Base-by-base conservation (phyloP, 2,888 invertebrate species). In the Oegoconia quadripuncta region DNA sequence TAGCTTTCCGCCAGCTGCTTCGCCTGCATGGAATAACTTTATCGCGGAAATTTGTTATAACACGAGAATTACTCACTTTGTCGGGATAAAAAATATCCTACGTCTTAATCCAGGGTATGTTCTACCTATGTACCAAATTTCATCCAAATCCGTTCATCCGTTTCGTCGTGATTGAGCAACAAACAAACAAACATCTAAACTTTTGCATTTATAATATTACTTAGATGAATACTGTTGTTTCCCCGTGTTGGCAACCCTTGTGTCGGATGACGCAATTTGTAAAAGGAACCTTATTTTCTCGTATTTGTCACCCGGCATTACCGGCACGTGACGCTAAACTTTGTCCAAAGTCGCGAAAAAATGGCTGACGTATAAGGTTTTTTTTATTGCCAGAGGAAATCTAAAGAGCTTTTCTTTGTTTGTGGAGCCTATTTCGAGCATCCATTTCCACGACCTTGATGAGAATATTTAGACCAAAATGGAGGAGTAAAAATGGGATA, bases 301-400 rank as follows among this genome's bases (percentile, higher is more conserved):
- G 34, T 44, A 51, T 51, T 50, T 49, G 48, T 51, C 48, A 48
- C 44, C 8, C 34, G 40, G 30, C 20, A 37, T 32, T 22, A 31
- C 26, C 23, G n/a, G 13, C 14, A 22, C 22, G 27, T 32, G 32
- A 14, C 32, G 28, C 18, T 13, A 37, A n/a, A 22, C 12, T 37
- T 37, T 25, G 18, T 13, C 22, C 7, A 12, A 25, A 32, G 11
- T 34, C 25, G 25, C 15, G 16, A 25, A 34, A 34, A 25, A 17
- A 17, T 18, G 2, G 17, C 30, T 11, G n/a, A 18, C 30, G 11
- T n/a, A 30, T 17, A 30, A 30, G 12, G 18, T 8, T 18, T 30
- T 30, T 27, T 30, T 30, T 30, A 29, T 18, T 17, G 17, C n/a
- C 11, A 12, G 4, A 13, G 8, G 12, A 12, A 27, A 13, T 18